Percentiles rank a stretch among this genome's conserved stretches.
phyloP scores from a whole-genome alignment of 2,797 vertebrate genomes.

The Halcyon leucocephala region DNA sequence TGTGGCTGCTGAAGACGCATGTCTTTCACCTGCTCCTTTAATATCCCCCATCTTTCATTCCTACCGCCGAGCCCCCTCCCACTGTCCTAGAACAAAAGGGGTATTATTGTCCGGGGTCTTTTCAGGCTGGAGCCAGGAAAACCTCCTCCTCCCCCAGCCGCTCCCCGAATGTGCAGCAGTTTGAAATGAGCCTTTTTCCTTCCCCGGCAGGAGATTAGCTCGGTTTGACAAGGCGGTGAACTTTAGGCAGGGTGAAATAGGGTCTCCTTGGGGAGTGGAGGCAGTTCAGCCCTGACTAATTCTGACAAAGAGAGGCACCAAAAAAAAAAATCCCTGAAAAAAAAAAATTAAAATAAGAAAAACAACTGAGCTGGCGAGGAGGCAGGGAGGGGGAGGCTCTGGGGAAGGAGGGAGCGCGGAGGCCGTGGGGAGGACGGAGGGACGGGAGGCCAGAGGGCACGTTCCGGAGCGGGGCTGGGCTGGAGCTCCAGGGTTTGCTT shows the following conservation, averaged over 20 bases:
- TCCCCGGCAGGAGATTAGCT: constrained; percentile 81
- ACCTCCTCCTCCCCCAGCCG: constrained; percentile 71
- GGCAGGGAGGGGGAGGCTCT: background rate
- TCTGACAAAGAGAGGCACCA: constrained; percentile 62
- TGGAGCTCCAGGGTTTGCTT: background rate
- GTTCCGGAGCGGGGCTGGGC: constrained; percentile 31
- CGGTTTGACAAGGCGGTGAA: constrained; percentile 83
- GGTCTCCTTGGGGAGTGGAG: constrained; percentile 76
- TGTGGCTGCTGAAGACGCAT: constrained; percentile 79
- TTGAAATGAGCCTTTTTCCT: constrained; percentile 81
- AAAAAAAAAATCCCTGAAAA: background rate
- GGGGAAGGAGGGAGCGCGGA: background rate
- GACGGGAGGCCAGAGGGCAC: constrained; percentile 32
- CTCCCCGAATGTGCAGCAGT: constrained; percentile 66
- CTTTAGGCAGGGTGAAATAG: constrained; percentile 79
- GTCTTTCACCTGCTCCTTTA: constrained; percentile 87
- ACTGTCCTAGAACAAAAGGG: constrained; percentile 84
- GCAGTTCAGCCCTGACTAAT: constrained; percentile 73
- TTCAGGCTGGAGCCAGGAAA: constrained; percentile 82
- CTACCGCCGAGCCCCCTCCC: constrained; percentile 81
- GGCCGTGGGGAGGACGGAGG: constrained; percentile 15
- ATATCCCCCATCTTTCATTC: constrained; percentile 82
- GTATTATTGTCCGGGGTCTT: constrained; percentile 84
- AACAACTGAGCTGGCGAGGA: constrained; percentile 18
- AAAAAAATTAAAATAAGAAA: constrained; percentile 55